A percentile compares a stretch with the other conserved stretches of the same genome.
Evolutionary conservation across 2,113 vertebrate genomes (phyloP).

Genomic region (Dascyllus trimaculatus): DNA sequence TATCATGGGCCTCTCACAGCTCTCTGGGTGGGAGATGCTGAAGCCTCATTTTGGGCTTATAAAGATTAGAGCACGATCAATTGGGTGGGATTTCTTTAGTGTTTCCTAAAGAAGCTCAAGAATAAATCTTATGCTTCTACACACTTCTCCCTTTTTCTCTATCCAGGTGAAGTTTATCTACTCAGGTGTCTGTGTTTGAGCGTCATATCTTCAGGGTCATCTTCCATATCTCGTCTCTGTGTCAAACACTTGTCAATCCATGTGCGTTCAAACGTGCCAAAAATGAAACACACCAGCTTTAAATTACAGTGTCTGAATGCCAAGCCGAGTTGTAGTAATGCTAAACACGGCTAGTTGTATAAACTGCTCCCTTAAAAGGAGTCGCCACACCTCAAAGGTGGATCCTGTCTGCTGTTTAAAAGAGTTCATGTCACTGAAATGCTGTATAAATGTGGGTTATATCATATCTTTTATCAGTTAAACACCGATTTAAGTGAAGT

Average conservation of each 20-base stretch:
- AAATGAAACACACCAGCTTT: neutral
- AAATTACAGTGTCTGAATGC: too few species aligned
- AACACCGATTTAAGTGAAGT: neutral
- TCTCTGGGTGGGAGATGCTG: slow-evolving; percentile 14
- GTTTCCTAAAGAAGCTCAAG: slow-evolving; percentile 27
- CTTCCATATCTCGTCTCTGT: slow-evolving; percentile 1
- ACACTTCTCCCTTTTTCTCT: neutral
- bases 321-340: neutral
- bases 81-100: slow-evolving; percentile 39
- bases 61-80: slow-evolving; percentile 47
- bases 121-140: slow-evolving; percentile 34
- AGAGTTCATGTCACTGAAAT: neutral
- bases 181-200: slow-evolving; percentile 12
- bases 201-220: slow-evolving; percentile 43
- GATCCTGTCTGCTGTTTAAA: neutral
- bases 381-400: neutral
- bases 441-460: neutral
- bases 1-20: slow-evolving; percentile 9
- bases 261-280: neutral
- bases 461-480: neutral
- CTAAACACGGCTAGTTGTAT: neutral
- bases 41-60: slow-evolving; percentile 30
- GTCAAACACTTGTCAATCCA: slow-evolving; percentile 43
- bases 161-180: neutral
- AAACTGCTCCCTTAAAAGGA: neutral